A percentile compares a stretch with the other conserved stretches of the same genome.
Evolutionary conservation across 1,140 invertebrate genomes (phyloP).

Genomic region (Calliphora vicina): DNA sequence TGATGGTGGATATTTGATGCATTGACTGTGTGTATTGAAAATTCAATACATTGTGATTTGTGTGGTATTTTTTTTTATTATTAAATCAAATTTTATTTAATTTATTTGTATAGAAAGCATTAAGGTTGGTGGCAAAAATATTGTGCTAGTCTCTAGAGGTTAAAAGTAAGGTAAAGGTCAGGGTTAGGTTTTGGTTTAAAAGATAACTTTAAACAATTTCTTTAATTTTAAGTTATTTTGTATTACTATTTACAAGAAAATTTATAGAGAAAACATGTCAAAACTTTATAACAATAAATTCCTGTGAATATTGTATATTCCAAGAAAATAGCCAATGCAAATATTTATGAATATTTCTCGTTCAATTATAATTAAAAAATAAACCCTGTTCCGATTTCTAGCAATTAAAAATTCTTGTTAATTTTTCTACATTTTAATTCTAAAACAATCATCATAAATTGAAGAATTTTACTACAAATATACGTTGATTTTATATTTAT

Average conservation of each 20-base stretch:
- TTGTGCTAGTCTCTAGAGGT: background rate
- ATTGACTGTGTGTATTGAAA: background rate
- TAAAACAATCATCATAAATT: slow-evolving; percentile 27
- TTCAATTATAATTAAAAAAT: too few species aligned
- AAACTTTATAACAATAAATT: too few species aligned
- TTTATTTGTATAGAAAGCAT: background rate
- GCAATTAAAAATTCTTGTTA: background rate
- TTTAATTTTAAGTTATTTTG: too few species aligned
- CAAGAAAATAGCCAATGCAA: too few species aligned
- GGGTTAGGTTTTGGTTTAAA: background rate
- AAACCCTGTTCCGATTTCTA: too few species aligned
- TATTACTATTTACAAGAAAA: too few species aligned
- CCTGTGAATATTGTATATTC: too few species aligned
- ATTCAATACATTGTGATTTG: background rate
- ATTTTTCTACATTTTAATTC: background rate
- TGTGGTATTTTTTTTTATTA: background rate
- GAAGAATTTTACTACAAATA: background rate
- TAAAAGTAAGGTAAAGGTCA: background rate
- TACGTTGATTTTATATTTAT: background rate
- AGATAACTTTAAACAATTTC: background rate
- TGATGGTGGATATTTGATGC: background rate
- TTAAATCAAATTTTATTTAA: background rate
- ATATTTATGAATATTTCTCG: too few species aligned
- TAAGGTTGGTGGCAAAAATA: background rate
- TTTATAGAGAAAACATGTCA: too few species aligned